A percentile compares a stretch with the other conserved stretches of the same genome.
Evolutionary conservation across 2,797 vertebrate species (phyloP).

Genomic region (Phalanger gymnotis): DNA sequence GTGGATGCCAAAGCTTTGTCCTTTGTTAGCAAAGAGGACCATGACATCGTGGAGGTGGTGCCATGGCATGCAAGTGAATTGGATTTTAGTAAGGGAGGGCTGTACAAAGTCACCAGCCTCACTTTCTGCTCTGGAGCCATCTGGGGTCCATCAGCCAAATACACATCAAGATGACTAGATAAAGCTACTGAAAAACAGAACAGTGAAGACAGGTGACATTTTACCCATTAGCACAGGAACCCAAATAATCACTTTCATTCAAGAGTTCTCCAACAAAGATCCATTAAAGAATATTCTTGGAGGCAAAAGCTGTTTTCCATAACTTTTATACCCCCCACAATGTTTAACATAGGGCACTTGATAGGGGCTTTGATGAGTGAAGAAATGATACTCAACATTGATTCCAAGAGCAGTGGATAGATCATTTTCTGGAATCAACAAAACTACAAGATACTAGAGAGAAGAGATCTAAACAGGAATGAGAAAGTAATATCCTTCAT

Average conservation of each 20-base stretch:
- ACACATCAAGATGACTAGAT: not conserved
- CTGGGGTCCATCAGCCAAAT: no score
- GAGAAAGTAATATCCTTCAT: not conserved
- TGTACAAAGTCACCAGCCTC: no score
- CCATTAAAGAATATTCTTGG: not conserved
- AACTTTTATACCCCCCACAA: not conserved
- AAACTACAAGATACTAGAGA: no score
- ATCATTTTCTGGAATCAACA: not conserved
- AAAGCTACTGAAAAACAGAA: not conserved
- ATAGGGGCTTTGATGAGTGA: not conserved
- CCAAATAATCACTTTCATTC: not conserved
- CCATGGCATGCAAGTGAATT: no score
- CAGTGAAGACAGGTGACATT: not conserved
- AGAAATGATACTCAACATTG: not conserved
- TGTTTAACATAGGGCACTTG: not conserved
- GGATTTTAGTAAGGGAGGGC: no score
- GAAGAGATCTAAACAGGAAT: no score
- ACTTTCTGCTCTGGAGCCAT: no score
- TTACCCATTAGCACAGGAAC: not conserved
- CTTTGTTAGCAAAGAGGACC: no score
- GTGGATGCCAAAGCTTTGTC: not conserved
- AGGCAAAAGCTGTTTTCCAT: not conserved
- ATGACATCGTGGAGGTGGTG: no score
- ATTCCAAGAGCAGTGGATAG: not conserved
- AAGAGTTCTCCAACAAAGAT: not conserved